phyloP scores from a whole-genome alignment of 2,113 vertebrate genomes.

The Pseudorasbora parva region DNA sequence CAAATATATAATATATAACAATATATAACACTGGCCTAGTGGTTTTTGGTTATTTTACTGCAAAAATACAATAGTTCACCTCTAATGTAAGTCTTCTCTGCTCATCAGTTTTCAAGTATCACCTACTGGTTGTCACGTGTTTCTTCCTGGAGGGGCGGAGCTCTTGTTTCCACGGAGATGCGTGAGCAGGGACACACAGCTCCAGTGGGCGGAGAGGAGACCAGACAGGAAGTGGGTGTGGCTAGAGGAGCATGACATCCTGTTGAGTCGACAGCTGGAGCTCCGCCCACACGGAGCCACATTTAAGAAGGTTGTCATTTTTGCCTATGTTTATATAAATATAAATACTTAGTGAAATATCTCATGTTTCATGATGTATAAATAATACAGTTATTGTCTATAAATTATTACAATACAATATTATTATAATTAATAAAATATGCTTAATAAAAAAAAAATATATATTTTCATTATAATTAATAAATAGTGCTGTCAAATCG shows the following conservation, averaged over 20 bases:
- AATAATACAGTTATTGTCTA: not conserved
- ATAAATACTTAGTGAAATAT: too few species aligned
- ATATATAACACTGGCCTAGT: too few species aligned
- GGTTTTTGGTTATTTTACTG: too few species aligned
- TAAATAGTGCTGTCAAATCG: not conserved
- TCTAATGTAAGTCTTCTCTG: conserved; percentile 5
- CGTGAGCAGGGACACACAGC: conserved; percentile 57
- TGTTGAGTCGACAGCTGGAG: conserved; percentile 75
- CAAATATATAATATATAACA: too few species aligned
- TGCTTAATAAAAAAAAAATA: too few species aligned
- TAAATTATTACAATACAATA: not conserved
- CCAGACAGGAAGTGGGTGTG: conserved; percentile 74
- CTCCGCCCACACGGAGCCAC: conserved; percentile 75
- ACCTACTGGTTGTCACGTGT: conserved; percentile 76
- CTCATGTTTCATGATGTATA: not conserved
- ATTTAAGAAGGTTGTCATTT: conserved; percentile 73
- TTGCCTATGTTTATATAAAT: not conserved
- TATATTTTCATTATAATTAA: not conserved
- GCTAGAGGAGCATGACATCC: conserved; percentile 77
- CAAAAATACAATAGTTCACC: too few species aligned
- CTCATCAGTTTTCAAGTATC: conserved; percentile 70
- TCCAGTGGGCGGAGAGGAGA: conserved; percentile 70
- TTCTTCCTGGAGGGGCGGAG: conserved; percentile 78
- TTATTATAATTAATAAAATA: too few species aligned
- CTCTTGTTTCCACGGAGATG: conserved; percentile 76